A percentile compares a stretch with the other conserved stretches of the same genome.
Conservation (phyloP, 2,888 invertebrate species). For the Julus scandinavius region DNA sequence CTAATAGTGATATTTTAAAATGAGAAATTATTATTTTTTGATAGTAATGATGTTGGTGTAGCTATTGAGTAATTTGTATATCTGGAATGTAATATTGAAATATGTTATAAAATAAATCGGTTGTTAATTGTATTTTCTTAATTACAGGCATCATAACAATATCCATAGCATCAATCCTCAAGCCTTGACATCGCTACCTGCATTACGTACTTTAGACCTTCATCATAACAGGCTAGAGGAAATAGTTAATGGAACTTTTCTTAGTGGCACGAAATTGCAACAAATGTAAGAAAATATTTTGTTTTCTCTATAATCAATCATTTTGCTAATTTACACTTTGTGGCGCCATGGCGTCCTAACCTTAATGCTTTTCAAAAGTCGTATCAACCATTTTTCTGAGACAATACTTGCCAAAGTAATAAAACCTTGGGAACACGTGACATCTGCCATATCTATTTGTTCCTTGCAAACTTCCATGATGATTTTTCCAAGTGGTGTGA, state of each 20-base stretch:
- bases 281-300: slow-evolving; percentile 69
- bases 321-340: not conserved
- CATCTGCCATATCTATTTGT: slow-evolving; percentile 11
- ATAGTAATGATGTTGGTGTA: no score
- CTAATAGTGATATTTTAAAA: no score
- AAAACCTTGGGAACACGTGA: not conserved
- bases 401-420: not conserved
- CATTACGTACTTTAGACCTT: slow-evolving; percentile 73
- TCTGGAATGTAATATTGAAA: no score
- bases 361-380: no score
- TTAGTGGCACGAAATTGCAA: slow-evolving; percentile 69
- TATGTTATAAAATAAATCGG: no score
- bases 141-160: slow-evolving; percentile 69
- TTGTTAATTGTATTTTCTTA: slow-evolving; percentile 55
- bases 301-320: not conserved
- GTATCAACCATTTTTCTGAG: not conserved
- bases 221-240: slow-evolving; percentile 74
- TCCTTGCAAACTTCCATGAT: not conserved
- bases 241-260: slow-evolving; percentile 72
- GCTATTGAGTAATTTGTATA: no score
- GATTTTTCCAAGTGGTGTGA: slow-evolving; percentile 43
- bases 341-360: not conserved
- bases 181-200: slow-evolving; percentile 69
- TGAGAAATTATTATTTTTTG: no score
- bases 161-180: slow-evolving; percentile 67